phyloP scores from a whole-genome alignment of 2,113 vertebrate species.

The Gnathonemus echidnorhynchus region DNA sequence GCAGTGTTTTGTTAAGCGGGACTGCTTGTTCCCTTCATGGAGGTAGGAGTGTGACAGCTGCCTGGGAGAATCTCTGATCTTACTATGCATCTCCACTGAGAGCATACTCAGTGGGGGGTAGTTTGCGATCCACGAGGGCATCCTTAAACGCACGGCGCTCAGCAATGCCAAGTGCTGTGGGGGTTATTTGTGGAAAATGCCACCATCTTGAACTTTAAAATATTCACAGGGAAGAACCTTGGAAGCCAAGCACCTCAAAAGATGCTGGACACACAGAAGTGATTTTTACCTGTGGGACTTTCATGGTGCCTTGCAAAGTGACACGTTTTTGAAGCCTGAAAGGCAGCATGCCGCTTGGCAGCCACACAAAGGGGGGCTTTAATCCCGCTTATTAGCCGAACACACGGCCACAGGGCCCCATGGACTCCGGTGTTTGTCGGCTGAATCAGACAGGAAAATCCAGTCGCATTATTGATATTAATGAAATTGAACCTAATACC shows the following conservation, averaged over 20 bases:
- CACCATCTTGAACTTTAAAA: constrained; percentile 43
- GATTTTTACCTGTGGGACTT: constrained; percentile 22
- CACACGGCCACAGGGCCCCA: not conserved
- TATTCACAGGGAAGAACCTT: constrained; percentile 34
- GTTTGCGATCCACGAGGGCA: constrained; percentile 39
- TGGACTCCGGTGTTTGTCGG: not conserved
- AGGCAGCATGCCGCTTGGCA: not conserved
- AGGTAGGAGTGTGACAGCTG: constrained; percentile 11
- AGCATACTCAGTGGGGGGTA: constrained; percentile 30
- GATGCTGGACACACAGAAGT: constrained; percentile 23
- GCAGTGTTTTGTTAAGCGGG: constrained; percentile 27
- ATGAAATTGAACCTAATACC: not conserved
- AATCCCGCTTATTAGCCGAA: constrained; percentile 11
- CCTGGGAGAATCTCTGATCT: constrained; percentile 29
- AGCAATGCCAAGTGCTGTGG: constrained; percentile 30
- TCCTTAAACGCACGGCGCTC: constrained; percentile 28
- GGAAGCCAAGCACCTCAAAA: constrained; percentile 36
- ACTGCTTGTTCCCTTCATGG: constrained; percentile 20
- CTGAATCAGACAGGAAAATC: constrained; percentile 16
- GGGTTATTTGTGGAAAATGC: constrained; percentile 38
- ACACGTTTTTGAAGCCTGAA: constrained; percentile 28
- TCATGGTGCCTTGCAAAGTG: constrained; percentile 34
- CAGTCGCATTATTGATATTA: not conserved
- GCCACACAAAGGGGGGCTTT: constrained; percentile 21
- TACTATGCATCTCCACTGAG: constrained; percentile 35